A percentile compares a stretch with the other conserved stretches of the same genome.
Evolutionary conservation across 2,113 vertebrate genomes (phyloP).

Genomic region (Podocnemis expansa): DNA sequence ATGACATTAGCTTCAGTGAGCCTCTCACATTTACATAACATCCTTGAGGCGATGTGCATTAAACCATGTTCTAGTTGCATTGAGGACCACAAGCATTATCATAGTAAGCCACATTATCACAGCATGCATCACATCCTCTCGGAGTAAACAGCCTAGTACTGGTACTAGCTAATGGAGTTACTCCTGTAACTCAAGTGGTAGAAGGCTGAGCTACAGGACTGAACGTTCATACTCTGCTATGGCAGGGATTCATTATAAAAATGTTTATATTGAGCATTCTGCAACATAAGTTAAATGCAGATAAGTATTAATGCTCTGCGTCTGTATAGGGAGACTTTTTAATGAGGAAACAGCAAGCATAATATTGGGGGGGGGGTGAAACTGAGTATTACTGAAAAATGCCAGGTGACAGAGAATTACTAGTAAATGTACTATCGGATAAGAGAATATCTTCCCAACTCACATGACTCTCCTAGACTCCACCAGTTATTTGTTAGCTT

Average conservation of each 20-base stretch:
- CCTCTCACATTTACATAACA: background rate
- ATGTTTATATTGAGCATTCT: rapidly evolving
- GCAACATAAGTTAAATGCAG: background rate
- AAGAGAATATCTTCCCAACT: background rate
- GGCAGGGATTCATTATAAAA: rapidly evolving
- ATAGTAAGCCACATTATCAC: background rate
- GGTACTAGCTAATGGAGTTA: background rate
- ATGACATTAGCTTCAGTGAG: conserved; percentile 28
- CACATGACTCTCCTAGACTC: background rate
- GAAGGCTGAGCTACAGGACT: background rate
- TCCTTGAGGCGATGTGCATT: background rate
- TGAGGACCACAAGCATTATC: background rate
- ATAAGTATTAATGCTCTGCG: rapidly evolving
- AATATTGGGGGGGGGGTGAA: background rate
- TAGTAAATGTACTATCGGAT: background rate
- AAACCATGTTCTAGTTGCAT: background rate
- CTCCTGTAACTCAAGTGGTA: background rate
- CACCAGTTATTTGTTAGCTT: background rate
- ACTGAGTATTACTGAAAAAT: background rate
- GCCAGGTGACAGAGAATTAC: background rate
- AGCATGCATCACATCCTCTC: background rate
- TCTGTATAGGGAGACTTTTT: background rate
- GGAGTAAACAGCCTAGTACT: background rate
- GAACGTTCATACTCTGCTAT: background rate
- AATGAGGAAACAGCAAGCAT: background rate